phyloP scores from a whole-genome alignment of 37 sponge, comb jelly and placozoan genomes.

The Bolinopsis microptera region DNA sequence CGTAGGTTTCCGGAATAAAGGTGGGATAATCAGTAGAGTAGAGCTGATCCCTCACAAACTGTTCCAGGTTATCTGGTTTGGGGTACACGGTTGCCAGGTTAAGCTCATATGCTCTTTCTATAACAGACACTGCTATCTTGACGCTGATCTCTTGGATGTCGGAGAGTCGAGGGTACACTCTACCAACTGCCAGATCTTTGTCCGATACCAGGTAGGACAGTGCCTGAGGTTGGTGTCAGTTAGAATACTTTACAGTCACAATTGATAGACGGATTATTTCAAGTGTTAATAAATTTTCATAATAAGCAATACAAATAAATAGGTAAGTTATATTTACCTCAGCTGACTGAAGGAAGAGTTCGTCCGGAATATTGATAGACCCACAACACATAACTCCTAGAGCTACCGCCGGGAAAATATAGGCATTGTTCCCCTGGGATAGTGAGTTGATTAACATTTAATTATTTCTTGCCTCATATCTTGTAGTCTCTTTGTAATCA shows the following conservation, averaged over 20 bases:
- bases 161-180: conserved; percentile 64
- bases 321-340: neutral
- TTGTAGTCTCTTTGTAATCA: too few relatives aligned
- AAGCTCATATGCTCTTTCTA: conserved; percentile 32
- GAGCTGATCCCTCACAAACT: conserved; percentile 17
- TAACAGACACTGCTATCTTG: conserved; percentile 40
- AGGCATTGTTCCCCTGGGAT: conserved; percentile 67
- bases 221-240: conserved; percentile 21
- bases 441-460: neutral
- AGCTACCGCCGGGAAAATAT: conserved; percentile 68
- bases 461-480: neutral
- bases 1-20: conserved; percentile 66
- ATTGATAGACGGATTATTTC: neutral
- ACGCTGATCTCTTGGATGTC: conserved; percentile 52
- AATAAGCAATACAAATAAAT: neutral
- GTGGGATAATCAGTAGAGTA: conserved; percentile 57
- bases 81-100: conserved; percentile 54
- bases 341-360: conserved; percentile 46
- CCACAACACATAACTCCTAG: conserved; percentile 63
- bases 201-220: conserved; percentile 59
- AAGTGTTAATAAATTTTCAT: too few relatives aligned
- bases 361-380: conserved; percentile 43
- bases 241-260: neutral
- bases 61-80: conserved; percentile 54
- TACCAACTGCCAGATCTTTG: conserved; percentile 55